Conservation (phyloP, 2,797 vertebrate genomes). For the Bryconaethiops microstoma region DNA sequence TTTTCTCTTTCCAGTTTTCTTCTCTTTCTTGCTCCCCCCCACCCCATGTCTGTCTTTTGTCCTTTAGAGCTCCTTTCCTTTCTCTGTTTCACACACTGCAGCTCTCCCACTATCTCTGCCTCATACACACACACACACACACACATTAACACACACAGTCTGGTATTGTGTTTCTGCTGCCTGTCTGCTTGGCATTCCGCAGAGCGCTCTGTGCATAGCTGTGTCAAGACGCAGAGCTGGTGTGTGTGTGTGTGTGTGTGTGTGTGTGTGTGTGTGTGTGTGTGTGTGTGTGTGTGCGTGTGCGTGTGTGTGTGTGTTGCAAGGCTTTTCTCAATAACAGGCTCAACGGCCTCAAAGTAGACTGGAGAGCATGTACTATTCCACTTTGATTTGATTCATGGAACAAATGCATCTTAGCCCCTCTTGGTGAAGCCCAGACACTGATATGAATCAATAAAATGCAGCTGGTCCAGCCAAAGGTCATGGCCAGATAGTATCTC, state of each 20-base stretch:
- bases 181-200: conserved; percentile 40
- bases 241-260: no score
- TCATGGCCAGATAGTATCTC: conserved; percentile 28
- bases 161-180: conserved; percentile 30
- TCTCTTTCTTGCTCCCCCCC: background rate
- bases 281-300: background rate
- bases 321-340: conserved; percentile 7
- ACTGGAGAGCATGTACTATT: conserved; percentile 34
- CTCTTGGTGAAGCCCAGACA: conserved; percentile 8
- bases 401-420: conserved; percentile 35
- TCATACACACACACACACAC: conserved; percentile 18
- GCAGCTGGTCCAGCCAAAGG: conserved; percentile 41
- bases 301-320: background rate
- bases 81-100: background rate
- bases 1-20: background rate
- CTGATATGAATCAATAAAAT: conserved; percentile 47
- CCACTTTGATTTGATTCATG: conserved; percentile 40
- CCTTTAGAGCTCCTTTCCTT: background rate
- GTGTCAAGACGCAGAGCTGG: conserved; percentile 17
- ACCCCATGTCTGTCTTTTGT: no score
- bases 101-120: background rate
- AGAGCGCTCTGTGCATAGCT: conserved; percentile 21
- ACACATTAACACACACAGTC: conserved; percentile 22
- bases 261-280: background rate
- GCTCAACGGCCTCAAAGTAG: background rate